Evolutionary conservation across 2,888 invertebrate genomes (phyloP), one percentile per base, ranked within the genome.

Genomic region (Ligdia adustata): DNA sequence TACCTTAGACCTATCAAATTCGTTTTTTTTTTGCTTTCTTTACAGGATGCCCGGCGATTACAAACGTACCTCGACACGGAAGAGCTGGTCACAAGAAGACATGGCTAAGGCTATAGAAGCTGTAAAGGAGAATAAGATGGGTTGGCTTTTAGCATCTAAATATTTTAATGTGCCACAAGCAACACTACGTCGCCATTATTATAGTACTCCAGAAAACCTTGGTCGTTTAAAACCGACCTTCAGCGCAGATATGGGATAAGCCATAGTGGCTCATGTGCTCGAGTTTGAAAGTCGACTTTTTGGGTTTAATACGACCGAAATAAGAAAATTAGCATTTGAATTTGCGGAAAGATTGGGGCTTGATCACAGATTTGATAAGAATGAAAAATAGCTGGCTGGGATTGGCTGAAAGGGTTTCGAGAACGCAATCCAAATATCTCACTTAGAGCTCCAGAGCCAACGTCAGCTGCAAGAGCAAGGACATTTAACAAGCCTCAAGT

Each of bases 351-450:
- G n/a, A n/a, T n/a, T n/a, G n/a, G n/a, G n/a, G n/a, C n/a, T n/a
- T n/a, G n/a, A n/a, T n/a, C n/a, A n/a, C n/a, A n/a, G n/a, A n/a
- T n/a, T n/a, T n/a, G n/a, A n/a, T n/a, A n/a, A 16, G 41, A 62
- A 44, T 33, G 53, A 32, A 55, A 52, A 56, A 45, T n/a, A n/a
- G 56, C 49, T 15, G 58, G 56, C 9, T 9, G 28, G 11, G 60
- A 57, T 28, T 60, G 62, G 61, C 47, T 63, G 12, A 29, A 13
- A 38, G 54, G 54, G 44, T 64, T 68, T 44, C 37, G 54, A 16
- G 24, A 40, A 9, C 22, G 65, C 18, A 53, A 67, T 39, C 29
- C 38, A 7, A 51, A 57, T 27, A 53, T 66, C 16, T 35, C 57
- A 1, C 54, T 65, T 12, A 39, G 62, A 26, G 42, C 47, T 34